Percentiles rank a stretch among this genome's conserved stretches.
phyloP scores from a whole-genome alignment of 2,113 vertebrate genomes.

The Platycercus adscitus region DNA sequence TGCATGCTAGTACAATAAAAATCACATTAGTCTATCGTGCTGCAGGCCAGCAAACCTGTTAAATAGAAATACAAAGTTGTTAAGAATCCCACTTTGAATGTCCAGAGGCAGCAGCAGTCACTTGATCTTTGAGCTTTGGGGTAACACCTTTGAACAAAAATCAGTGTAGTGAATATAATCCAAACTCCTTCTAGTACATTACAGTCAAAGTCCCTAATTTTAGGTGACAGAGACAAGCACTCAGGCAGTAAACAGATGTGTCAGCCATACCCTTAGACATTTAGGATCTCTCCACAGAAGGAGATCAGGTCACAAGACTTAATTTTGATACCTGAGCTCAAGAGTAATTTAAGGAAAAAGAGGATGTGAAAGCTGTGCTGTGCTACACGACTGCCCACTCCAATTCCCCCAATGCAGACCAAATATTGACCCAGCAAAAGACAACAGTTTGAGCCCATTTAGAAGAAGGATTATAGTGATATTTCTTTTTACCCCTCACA shows the following conservation, averaged over 20 bases:
- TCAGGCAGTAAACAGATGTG: background rate
- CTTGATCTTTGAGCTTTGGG: background rate
- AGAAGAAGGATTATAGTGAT: background rate
- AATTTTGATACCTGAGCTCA: background rate
- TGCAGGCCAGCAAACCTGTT: conserved; percentile 34
- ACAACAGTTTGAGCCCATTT: background rate
- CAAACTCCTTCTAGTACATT: background rate
- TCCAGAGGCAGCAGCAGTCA: background rate
- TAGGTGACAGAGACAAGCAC: background rate
- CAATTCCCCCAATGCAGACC: background rate
- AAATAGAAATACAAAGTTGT: conserved; percentile 6
- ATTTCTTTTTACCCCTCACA: background rate
- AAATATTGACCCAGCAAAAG: background rate
- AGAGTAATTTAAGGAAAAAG: background rate
- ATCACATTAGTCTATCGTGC: conserved; percentile 20
- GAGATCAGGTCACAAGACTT: background rate
- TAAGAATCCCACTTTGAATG: background rate
- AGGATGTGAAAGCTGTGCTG: background rate
- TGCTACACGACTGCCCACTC: background rate
- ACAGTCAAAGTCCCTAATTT: background rate
- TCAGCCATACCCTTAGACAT: too few relatives aligned
- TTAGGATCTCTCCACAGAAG: background rate
- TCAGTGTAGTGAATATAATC: background rate
- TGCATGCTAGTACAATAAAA: conserved; percentile 14
- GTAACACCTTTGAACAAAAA: background rate